Evolutionary conservation across 2,888 invertebrate genomes (phyloP), one percentile per base, ranked within the genome.

Genomic region (Coronaproctus castanopsis): DNA sequence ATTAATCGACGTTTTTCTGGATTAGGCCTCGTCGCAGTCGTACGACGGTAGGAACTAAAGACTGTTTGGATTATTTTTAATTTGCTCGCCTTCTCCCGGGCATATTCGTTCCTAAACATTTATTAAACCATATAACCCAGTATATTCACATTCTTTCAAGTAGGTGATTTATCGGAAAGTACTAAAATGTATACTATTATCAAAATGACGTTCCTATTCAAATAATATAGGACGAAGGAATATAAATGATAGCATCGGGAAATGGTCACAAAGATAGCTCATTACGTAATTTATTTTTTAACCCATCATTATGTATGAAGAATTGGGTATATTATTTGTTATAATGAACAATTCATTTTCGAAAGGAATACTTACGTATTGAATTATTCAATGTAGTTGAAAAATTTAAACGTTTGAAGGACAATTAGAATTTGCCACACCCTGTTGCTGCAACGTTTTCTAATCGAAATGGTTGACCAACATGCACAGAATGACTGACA

Each of bases 1-100:
- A 99, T 98, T 53, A 98, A 80, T 72, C 95, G 96, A 60, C 96
- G 80, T 70, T 98, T 97, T 73, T 98, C 97, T 14, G 96, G 92
- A 75, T 95, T 96, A 62, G 88, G 80, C 57, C 79, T 76, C 36
- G 78, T 71, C 65, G 77, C 63, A 3, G 65, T 62, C 52, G 52
- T 8, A 52, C 18, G 1, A 22, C 50, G 20, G 52, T 23, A 48
- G 57, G 52, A 36, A 36, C 36, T 20, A 57, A 52, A 24, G 57
- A 24, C 21, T 52, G 57, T 52, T 23, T 8, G 57, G 20, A 19
- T 51, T 52, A 21, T 52, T 52, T 21, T 52, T 52, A 18, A 57
- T 36, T 48, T 53, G 53, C 5, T 50, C 59, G 21, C 52, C 24
- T 8, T 51, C 56, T 56, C 18, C 59, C 59, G 2, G 56, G 19